Conservation (phyloP, 1,140 invertebrate genomes). For the Teleogryllus occipitalis region DNA sequence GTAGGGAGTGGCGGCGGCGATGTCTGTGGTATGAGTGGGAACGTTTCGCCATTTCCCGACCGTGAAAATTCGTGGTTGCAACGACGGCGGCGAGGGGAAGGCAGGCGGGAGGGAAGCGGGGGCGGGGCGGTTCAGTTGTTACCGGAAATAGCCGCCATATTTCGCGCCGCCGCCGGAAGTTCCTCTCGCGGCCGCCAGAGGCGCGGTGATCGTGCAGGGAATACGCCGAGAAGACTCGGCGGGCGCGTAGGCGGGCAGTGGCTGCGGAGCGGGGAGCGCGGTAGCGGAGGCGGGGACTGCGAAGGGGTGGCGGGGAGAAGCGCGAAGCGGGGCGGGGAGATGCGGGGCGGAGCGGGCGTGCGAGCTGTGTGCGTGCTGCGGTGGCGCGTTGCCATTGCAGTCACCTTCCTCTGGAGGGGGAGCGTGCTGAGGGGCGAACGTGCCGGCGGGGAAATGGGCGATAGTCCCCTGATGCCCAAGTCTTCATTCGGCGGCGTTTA, state of each 20-base stretch:
- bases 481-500: too few relatives aligned
- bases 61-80: not conserved
- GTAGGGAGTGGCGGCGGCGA: not conserved
- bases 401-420: too few relatives aligned
- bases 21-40: too few relatives aligned
- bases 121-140: not conserved
- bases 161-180: not conserved
- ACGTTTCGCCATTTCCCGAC: not conserved
- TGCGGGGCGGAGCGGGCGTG: too few relatives aligned
- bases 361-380: too few relatives aligned
- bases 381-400: too few relatives aligned
- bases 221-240: not conserved
- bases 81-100: not conserved
- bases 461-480: too few relatives aligned
- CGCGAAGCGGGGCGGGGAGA: too few relatives aligned
- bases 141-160: constrained; percentile 3
- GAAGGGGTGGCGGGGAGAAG: too few relatives aligned
- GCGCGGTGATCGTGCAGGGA: not conserved
- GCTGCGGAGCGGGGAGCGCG: not conserved
- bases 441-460: too few relatives aligned
- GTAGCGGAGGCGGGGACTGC: too few relatives aligned
- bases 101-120: not conserved
- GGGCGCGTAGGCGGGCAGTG: not conserved
- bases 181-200: not conserved
- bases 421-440: too few relatives aligned